Conservation (phyloP, 2,113 vertebrate species). For the Caracal caracal region DNA sequence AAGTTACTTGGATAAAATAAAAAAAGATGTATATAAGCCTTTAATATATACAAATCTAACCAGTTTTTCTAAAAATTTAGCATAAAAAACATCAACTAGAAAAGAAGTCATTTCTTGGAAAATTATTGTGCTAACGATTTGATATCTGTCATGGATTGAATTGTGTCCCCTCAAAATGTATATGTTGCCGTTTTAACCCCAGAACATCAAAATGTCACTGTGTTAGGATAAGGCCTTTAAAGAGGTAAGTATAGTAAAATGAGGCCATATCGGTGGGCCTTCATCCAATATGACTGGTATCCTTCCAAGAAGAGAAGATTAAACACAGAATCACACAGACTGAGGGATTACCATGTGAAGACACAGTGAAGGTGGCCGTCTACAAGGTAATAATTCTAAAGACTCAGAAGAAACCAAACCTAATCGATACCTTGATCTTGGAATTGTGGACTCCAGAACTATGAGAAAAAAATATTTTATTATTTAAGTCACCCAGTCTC, state of each 20-base stretch:
- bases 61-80: background rate
- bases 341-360: background rate
- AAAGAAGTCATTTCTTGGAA: background rate
- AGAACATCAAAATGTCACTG: background rate
- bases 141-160: background rate
- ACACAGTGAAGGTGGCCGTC: background rate
- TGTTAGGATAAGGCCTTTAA: background rate
- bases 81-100: background rate
- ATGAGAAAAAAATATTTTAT: background rate
- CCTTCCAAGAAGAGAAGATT: background rate
- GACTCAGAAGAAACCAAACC: background rate
- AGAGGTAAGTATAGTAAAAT: background rate
- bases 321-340: background rate
- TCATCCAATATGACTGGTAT: background rate
- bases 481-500: background rate
- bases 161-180: background rate
- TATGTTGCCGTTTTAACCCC: background rate
- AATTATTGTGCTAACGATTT: background rate
- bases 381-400: background rate
- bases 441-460: background rate
- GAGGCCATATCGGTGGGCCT: background rate
- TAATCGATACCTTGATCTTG: background rate
- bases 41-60: constrained; percentile 32
- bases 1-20: background rate
- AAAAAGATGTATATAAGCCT: background rate